Percentiles rank a stretch among this genome's conserved stretches.
Evolutionary conservation across 2,797 vertebrate genomes (phyloP).

Genomic region (Sciurus vulgaris): DNA sequence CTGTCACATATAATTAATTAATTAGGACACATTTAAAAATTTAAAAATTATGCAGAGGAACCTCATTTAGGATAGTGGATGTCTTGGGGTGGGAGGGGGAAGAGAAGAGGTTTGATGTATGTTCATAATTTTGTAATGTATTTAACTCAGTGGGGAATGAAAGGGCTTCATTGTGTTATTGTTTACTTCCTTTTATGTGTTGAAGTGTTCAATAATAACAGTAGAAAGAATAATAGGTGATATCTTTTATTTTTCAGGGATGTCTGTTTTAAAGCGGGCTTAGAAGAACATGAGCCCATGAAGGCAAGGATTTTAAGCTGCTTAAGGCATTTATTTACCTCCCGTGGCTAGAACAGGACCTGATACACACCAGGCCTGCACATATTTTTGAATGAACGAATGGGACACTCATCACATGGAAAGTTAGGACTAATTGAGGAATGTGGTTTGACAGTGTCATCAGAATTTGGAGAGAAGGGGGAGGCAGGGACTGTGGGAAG

Average conservation of each 20-base stretch:
- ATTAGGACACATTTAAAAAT: too few species aligned
- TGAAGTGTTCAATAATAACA: neutral
- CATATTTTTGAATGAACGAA: neutral
- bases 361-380: neutral
- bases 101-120: neutral
- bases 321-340: neutral
- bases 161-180: neutral
- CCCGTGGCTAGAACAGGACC: neutral
- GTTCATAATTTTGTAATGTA: neutral
- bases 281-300: neutral
- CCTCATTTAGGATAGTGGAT: neutral
- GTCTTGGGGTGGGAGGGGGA: fast-evolving
- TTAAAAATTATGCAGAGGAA: neutral
- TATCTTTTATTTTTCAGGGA: neutral
- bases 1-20: too few species aligned
- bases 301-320: neutral
- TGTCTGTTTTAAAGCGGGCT: neutral
- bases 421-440: neutral
- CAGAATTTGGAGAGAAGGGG: neutral
- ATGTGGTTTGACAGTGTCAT: neutral
- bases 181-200: neutral
- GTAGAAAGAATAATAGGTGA: neutral
- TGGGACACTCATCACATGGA: neutral
- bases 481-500: neutral
- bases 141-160: neutral